A percentile compares a stretch with the other conserved stretches of the same genome.
phyloP scores from a whole-genome alignment of 1,140 invertebrate genomes.

The Philopotamus ludificatus region DNA sequence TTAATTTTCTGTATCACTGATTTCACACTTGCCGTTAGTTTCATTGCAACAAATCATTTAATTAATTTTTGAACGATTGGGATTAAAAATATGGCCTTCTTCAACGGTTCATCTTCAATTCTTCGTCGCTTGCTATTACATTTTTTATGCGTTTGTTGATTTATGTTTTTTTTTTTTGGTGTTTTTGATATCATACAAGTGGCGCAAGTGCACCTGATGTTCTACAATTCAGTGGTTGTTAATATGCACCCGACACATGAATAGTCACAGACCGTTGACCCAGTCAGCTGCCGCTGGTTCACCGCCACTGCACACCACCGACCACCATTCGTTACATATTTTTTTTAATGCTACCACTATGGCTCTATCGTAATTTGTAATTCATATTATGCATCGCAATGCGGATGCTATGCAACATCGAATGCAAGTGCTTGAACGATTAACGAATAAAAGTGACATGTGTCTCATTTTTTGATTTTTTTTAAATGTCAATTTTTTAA shows the following conservation, averaged over 20 bases:
- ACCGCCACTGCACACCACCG: constrained; percentile 23
- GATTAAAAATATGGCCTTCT: neutral
- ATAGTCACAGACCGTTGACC: constrained; percentile 33
- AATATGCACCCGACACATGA: constrained; percentile 14
- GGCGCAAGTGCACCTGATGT: constrained; percentile 8
- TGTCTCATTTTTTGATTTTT: too few species aligned
- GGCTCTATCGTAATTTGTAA: neutral
- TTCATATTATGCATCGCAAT: neutral
- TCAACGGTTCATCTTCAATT: neutral
- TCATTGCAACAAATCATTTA: too few species aligned
- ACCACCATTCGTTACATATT: neutral
- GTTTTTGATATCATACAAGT: too few species aligned
- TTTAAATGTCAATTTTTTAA: too few species aligned
- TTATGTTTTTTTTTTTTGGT: neutral
- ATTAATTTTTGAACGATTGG: neutral
- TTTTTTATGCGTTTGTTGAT: neutral
- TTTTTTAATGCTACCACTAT: constrained; percentile 2
- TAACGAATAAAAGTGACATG: too few species aligned
- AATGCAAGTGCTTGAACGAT: too few species aligned
- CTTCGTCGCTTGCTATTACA: neutral
- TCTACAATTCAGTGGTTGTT: constrained; percentile 24
- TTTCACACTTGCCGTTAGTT: neutral
- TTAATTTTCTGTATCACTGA: constrained; percentile 13
- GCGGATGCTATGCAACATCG: too few species aligned
- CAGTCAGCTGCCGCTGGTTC: constrained; percentile 32